phyloP scores from a whole-genome alignment of 2,797 vertebrate species.

The Anguilla marmorata region DNA sequence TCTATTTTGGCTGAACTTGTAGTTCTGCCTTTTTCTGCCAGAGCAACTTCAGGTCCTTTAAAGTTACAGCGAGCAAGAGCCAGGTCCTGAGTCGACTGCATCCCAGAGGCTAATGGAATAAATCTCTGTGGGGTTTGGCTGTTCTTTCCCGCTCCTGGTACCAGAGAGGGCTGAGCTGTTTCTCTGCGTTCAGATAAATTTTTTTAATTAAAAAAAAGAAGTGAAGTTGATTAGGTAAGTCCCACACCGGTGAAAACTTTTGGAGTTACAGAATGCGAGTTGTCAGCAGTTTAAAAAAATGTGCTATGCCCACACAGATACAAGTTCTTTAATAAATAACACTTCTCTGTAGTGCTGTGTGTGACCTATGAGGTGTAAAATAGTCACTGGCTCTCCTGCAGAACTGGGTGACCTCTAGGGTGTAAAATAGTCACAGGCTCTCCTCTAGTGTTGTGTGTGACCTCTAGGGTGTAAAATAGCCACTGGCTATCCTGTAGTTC shows the following conservation, averaged over 20 bases:
- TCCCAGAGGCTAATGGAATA: background rate
- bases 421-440: too few relatives aligned
- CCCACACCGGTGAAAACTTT: too few relatives aligned
- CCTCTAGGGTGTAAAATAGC: too few relatives aligned
- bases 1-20: slow-evolving; percentile 93
- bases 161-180: slow-evolving; percentile 22
- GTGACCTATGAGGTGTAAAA: too few relatives aligned
- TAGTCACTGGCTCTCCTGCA: too few relatives aligned
- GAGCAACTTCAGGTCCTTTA: slow-evolving; percentile 76
- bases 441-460: too few relatives aligned
- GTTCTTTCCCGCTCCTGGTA: background rate
- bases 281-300: background rate
- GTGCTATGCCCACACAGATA: background rate
- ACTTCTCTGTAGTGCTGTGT: too few relatives aligned
- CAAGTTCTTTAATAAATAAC: background rate
- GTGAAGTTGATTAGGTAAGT: too few relatives aligned
- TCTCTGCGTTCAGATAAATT: background rate
- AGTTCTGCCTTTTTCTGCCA: slow-evolving; percentile 75
- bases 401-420: too few relatives aligned
- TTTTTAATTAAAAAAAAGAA: too few relatives aligned
- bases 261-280: background rate
- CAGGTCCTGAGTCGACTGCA: background rate
- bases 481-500: too few relatives aligned
- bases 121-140: too few relatives aligned
- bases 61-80: slow-evolving; percentile 63